These are phyloP conservation scores for Strigamia transsilvanica DNA, from an alignment of 2,888 invertebrate genomes.

Conservation along the genomic window DNA sequence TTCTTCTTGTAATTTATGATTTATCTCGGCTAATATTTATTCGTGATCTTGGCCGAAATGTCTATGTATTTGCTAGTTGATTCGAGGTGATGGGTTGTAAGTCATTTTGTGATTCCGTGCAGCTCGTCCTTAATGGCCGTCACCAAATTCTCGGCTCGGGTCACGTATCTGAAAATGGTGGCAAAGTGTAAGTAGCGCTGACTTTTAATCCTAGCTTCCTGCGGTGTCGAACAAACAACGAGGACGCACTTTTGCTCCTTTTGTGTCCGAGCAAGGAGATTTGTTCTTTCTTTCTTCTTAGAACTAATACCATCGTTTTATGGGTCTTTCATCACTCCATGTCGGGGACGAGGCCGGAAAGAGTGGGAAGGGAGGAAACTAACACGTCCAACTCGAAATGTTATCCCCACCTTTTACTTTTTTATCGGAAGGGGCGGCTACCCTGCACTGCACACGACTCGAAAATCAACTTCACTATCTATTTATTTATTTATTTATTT, in stretches of 20 bases:
- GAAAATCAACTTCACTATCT: no score
- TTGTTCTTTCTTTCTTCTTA: slow-evolving; percentile 2
- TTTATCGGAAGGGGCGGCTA: neutral
- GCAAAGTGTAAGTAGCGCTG: slow-evolving; percentile 8
- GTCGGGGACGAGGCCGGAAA: slow-evolving; percentile 2
- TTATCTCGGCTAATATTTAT: no score
- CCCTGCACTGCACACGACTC: neutral
- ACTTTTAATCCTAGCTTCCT: slow-evolving; percentile 8
- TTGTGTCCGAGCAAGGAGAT: slow-evolving; percentile 6
- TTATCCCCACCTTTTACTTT: no score
- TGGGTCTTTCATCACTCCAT: neutral
- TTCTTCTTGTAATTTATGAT: no score
- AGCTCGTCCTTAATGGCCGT: slow-evolving; percentile 8
- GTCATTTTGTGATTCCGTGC: slow-evolving; percentile 8
- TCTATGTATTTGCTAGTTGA: neutral
- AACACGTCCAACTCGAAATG: no score
- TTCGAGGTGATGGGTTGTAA: neutral
- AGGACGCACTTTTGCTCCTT: neutral
- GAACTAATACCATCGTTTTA: neutral
- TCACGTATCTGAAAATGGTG: neutral
- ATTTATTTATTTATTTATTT: no score
- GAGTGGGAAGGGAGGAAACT: no score
- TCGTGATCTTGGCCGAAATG: neutral
- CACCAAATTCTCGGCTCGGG: slow-evolving; percentile 8
- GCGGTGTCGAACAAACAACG: slow-evolving; percentile 8